A percentile compares a stretch with the other conserved stretches of the same genome.
These are phyloP conservation scores for Anastrepha obliqua DNA, from an alignment of 1,140 invertebrate genomes.

Conservation along the genomic window DNA sequence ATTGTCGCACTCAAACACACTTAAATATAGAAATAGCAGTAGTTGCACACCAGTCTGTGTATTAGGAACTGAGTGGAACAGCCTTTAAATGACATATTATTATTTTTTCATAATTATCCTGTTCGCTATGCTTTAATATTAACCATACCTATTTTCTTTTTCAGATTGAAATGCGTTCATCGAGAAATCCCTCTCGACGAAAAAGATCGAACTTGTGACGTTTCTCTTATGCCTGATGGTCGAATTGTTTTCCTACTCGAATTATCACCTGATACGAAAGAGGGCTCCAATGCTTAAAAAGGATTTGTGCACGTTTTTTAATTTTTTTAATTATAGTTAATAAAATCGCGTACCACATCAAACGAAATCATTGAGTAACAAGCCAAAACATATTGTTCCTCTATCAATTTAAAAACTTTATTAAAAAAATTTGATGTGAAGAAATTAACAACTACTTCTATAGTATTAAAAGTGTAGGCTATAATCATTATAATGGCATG, in stretches of 20 bases:
- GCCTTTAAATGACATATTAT: no score
- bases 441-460: background rate
- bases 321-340: constrained; percentile 63
- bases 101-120: no score
- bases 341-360: no score
- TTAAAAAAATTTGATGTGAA: no score
- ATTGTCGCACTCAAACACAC: no score
- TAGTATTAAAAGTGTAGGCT: background rate
- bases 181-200: constrained; percentile 75
- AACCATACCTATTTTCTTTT: background rate
- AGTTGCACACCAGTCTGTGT: no score
- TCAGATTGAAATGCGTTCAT: constrained; percentile 72
- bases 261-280: constrained; percentile 78
- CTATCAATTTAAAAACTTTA: no score
- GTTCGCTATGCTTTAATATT: no score
- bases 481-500: background rate
- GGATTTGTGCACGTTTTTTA: constrained; percentile 76
- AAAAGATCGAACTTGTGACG: constrained; percentile 79
- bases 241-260: constrained; percentile 78
- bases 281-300: constrained; percentile 78
- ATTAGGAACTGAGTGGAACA: no score
- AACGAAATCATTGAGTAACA: no score
- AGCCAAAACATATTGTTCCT: no score
- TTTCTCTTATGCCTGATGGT: constrained; percentile 77
- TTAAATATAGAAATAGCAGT: no score